A percentile compares a stretch with the other conserved stretches of the same genome.
Conservation (phyloP, 2,113 vertebrate genomes). For the Caretta caretta region DNA sequence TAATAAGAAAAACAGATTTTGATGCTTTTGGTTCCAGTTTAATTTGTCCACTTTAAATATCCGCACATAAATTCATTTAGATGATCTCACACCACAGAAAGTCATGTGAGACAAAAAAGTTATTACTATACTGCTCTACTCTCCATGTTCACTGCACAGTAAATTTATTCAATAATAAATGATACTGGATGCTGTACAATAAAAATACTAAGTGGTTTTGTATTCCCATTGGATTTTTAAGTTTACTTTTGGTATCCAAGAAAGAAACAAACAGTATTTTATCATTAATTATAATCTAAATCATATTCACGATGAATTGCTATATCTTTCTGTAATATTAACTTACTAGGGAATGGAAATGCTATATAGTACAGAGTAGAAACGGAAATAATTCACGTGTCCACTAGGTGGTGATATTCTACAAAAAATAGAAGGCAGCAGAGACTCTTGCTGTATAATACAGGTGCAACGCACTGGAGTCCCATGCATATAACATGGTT, state of each 20-base stretch:
- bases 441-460: fast-evolving
- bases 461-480: fast-evolving
- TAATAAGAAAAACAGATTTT: not conserved
- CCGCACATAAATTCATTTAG: not conserved
- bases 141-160: not conserved
- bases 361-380: not conserved
- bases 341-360: fast-evolving
- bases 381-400: fast-evolving
- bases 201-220: not conserved
- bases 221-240: too few species aligned
- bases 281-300: not conserved
- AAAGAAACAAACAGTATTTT: not conserved
- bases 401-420: conserved; percentile 59
- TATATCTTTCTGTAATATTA: not conserved
- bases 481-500: not conserved
- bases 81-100: not conserved
- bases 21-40: not conserved
- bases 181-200: not conserved
- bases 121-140: not conserved
- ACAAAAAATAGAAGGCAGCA: not conserved
- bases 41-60: not conserved
- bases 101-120: not conserved
- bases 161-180: not conserved
- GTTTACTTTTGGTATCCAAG: not conserved
- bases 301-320: not conserved